Evolutionary conservation across 2,113 vertebrate species (phyloP).

Genomic region (Morone chrysops): DNA sequence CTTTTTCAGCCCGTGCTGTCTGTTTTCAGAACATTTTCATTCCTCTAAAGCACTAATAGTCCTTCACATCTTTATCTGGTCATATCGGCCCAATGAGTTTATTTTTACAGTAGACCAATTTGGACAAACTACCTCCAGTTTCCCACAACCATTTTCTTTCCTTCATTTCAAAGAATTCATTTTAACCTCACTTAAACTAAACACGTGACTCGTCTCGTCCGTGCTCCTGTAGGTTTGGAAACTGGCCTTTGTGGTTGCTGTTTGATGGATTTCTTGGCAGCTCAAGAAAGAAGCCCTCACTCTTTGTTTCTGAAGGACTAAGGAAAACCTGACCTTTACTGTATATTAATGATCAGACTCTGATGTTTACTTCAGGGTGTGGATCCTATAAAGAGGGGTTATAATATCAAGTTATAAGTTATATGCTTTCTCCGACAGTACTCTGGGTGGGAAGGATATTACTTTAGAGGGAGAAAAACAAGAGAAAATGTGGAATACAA

Average conservation of each 20-base stretch:
- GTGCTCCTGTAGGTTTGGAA: neutral
- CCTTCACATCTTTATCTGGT: too few relatives aligned
- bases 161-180: neutral
- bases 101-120: too few relatives aligned
- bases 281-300: neutral
- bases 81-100: too few relatives aligned
- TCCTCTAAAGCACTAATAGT: neutral
- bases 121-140: too few relatives aligned
- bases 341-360: too few relatives aligned
- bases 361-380: too few relatives aligned
- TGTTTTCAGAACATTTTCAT: neutral
- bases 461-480: neutral
- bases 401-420: too few relatives aligned
- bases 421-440: too few relatives aligned
- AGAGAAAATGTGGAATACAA: neutral
- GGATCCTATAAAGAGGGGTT: too few relatives aligned
- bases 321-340: neutral
- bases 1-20: neutral
- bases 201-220: neutral
- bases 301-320: neutral
- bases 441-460: too few relatives aligned
- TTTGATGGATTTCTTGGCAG: neutral
- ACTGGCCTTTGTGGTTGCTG: neutral
- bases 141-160: neutral
- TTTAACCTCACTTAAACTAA: neutral